A percentile compares a stretch with the other conserved stretches of the same genome.
phyloP scores from a whole-genome alignment of 2,888 invertebrate genomes.

The Cenopis cana region DNA sequence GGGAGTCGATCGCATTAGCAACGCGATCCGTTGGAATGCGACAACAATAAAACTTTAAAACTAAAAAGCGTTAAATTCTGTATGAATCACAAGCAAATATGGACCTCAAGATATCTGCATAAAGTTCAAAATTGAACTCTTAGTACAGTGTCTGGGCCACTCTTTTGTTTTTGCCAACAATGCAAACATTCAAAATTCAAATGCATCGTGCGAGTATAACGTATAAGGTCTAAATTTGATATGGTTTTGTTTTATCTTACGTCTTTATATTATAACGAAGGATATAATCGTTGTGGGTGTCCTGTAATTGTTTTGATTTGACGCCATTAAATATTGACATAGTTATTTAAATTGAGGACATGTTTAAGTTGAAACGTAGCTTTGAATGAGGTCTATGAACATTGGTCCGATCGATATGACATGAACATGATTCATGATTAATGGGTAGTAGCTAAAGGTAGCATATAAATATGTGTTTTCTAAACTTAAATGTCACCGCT shows the following conservation, averaged over 20 bases:
- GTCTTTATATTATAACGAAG: neutral
- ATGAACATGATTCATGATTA: neutral
- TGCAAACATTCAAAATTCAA: slow-evolving; percentile 9
- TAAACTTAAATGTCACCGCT: slow-evolving; percentile 20
- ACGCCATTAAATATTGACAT: slow-evolving; percentile 29
- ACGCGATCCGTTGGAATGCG: slow-evolving; percentile 36
- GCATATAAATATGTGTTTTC: slow-evolving; percentile 13
- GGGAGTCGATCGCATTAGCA: slow-evolving; percentile 34
- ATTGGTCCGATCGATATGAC: slow-evolving; percentile 2
- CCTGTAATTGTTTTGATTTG: slow-evolving; percentile 35
- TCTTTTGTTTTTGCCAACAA: slow-evolving; percentile 4
- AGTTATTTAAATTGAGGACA: slow-evolving; percentile 18
- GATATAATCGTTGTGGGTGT: slow-evolving; percentile 35
- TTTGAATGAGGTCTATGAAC: slow-evolving; percentile 24
- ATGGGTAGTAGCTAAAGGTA: slow-evolving; percentile 11
- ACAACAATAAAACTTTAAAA: slow-evolving; percentile 8
- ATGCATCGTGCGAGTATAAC: neutral
- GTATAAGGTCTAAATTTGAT: slow-evolving; percentile 5
- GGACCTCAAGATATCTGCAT: neutral
- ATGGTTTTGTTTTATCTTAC: neutral
- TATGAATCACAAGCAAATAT: neutral
- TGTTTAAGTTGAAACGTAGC: slow-evolving; percentile 12
- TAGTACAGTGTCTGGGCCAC: neutral
- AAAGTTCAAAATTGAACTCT: neutral
- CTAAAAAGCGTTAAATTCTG: neutral